Evolutionary conservation across 30 jellyfish, hydroid and myxozoan genomes (phyloP), one percentile per base, ranked within the genome.

Genomic region (Hydra vulgaris): DNA sequence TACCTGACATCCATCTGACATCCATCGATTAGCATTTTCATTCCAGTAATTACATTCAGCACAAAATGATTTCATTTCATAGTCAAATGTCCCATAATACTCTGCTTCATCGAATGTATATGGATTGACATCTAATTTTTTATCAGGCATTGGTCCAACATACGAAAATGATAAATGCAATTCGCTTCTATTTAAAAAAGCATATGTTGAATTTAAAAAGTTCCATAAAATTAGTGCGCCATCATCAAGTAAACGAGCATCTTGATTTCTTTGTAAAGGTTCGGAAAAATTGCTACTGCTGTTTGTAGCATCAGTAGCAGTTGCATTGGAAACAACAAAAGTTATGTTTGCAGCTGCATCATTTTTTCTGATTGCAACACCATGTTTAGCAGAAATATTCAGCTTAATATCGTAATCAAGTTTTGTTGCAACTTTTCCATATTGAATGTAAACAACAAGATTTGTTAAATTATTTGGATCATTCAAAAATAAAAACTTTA

Each of bases 31-130:
- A 18, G 66, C 61, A 0, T 20, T 20, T 25, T 52, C 55, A 79
- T 74, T 70, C 90, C 90, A 86, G 83, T 81, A 90, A 22, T 88
- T 86, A 70, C 97, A 90, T 71, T 79, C 82, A 21, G 86, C 56
- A 7, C 96, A 76, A 26, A 85, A 90, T 72, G 93, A 56, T 23
- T 87, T 83, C 91, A 90, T 78, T 21, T 90, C 76, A 84, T 72
- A 81, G 73, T 90, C 87, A 8, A 87, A 55, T 21, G 89, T 20
- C 55, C 93, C 79, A 21, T 70, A 67, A 22, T 80, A 26, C 83
- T 90, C 95, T 68, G 83, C 74, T 24, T 82, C 26, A 80, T 90
- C 97, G 26, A n/a, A 90, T 15, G 95, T 90, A 69, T 77, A 90
- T 24, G 21, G 67, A 82, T 90, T 90, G n/a, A 73, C 82, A 7